phyloP scores from a whole-genome alignment of 2,888 invertebrate genomes.

The Scrobipalpa atriplicella region DNA sequence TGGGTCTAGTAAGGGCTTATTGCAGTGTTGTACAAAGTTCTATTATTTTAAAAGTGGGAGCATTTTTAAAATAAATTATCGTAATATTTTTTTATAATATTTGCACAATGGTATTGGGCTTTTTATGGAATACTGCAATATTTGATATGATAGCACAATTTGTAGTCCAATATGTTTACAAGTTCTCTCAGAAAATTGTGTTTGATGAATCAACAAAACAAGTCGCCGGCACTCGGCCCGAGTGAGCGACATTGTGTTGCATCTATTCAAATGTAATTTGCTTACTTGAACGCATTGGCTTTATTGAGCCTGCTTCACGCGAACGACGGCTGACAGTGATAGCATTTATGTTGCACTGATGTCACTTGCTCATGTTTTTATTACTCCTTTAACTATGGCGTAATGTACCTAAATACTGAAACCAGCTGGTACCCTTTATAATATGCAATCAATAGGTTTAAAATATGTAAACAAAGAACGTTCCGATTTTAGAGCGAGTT shows the following conservation, averaged over 20 bases:
- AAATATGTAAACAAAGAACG: too few relatives aligned
- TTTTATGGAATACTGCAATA: not conserved
- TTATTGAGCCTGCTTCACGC: not conserved
- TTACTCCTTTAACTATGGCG: not conserved
- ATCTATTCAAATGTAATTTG: conserved; percentile 18
- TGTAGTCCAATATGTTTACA: not conserved
- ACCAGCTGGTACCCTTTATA: too few relatives aligned
- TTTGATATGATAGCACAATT: not conserved
- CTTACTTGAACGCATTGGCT: conserved; percentile 6
- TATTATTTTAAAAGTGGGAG: not conserved
- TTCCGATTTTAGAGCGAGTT: too few relatives aligned
- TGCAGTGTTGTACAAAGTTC: not conserved
- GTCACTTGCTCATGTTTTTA: not conserved
- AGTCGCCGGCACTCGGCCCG: conserved; percentile 1
- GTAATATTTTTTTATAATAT: not conserved
- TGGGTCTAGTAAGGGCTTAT: not conserved
- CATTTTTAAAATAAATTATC: not conserved
- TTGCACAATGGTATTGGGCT: not conserved
- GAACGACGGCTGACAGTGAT: not conserved
- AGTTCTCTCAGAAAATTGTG: not conserved
- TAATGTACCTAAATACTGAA: not conserved
- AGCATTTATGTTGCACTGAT: not conserved
- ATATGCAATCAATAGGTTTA: too few relatives aligned
- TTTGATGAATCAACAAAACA: not conserved
- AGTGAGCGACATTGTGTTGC: conserved; percentile 16